Evolutionary conservation across 2,888 invertebrate genomes (phyloP), one percentile per base, ranked within the genome.

Genomic region (Drosophila demipolita): DNA sequence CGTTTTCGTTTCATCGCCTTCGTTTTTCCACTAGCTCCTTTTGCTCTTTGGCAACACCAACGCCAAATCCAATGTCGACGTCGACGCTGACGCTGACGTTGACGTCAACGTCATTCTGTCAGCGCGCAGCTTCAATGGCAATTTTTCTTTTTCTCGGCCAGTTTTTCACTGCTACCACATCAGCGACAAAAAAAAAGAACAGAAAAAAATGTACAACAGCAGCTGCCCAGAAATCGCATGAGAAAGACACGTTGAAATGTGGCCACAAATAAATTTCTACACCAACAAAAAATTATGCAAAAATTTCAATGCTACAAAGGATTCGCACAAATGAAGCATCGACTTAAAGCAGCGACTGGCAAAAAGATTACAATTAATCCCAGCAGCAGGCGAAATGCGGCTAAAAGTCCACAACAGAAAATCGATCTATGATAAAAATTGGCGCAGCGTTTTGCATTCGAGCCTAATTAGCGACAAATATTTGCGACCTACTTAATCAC

Each of bases 1-100:
- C 89, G 80, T 78, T 89, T 91, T 90, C 86, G 54, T 75, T 70
- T 58, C 54, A 54, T 68, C 71, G 72, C 64, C 87, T 78, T 89
- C 87, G 82, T 75, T 78, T 74, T 83, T 72, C 29, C 66, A 55
- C 3, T 33, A 67, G 65, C 68, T 78, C 42, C 66, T 66, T 66
- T 64, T 59, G 29, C 81, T 29, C 60, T 42, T 26, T 50, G 58
- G 38, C 38, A 35, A 15, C 66, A 50, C 26, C 60, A 9, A 12
- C 61, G 54, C 36, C 40, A 11, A 26, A 64, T 61, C 45, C 40
- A 12, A 23, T 63, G 53, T 11, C 52, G 20, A n/a, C 78, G 66
- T 8, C 58, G 3, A 23, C 55, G 53, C 32, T 50, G 33, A 33
- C 67, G 54, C 20, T 36, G 33, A 36, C 64, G 54, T 20, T 33